Evolutionary conservation across 2,888 invertebrate species (phyloP), one percentile per base, ranked within the genome.

Genomic region (Pterostichus madidus): DNA sequence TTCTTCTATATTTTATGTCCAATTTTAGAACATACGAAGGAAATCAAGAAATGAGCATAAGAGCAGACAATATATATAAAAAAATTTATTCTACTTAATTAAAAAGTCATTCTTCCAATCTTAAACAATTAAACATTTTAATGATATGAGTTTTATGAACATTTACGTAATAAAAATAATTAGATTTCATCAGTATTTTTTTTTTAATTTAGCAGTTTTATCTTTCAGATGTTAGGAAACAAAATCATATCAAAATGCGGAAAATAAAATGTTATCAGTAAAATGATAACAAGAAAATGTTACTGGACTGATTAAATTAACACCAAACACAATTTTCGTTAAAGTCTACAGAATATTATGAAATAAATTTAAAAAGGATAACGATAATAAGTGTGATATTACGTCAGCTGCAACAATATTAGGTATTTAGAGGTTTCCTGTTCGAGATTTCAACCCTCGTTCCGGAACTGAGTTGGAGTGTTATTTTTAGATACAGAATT

Each of bases 401-500:
- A 39, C 59, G 11, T 39, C 35, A 32, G 32, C 64, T 64, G 64
- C 13, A 64, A 64, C 64, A 64, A 35, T 61, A 32, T 64, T 64
- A 64, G 32, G 15, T 31, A 64, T 64, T 35, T 64, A 15, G 32
- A 64, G 35, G 64, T 64, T 64, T 64, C 64, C 64, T 64, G 64
- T 64, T 32, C 39, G n/a, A 13, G 64, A 35, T 64, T 52, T 64
- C 64, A 64, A 64, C 64, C 64, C 64, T 64, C 64, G 24, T 24
- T n/a, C 52, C 64, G 64, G 64, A 64, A 64, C 64, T 64, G n/a
- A 15, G 32, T 13, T 24, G 59, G 39, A 35, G 64, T 31, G 4
- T 64, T 64, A 64, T 64, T 64, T 64, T 32, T 64, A 64, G 64
- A 59, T 17, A 11, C 10, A 59, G 59, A 64, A 64, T 64, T 64